Evolutionary conservation across 2,888 invertebrate species (phyloP).

Genomic region (Xestobium rufovillosum): DNA sequence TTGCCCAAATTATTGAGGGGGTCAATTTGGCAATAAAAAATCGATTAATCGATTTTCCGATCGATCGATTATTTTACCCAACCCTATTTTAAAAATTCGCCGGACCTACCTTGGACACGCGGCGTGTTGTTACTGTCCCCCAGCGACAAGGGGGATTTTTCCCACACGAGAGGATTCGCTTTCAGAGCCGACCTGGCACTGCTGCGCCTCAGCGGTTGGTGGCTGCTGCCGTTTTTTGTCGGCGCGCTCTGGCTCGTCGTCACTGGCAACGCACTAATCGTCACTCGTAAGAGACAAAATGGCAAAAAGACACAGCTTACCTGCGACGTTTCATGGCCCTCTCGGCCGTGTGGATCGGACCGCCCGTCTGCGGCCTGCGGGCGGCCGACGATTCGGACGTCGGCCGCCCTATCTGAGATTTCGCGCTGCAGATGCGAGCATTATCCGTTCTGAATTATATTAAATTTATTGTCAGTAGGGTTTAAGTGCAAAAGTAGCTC

Average conservation of each 20-base stretch:
- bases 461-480: no score
- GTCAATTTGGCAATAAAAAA: no score
- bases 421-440: not conserved
- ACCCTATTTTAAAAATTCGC: no score
- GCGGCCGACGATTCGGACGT: constrained; percentile 20
- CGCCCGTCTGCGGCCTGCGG: constrained; percentile 24
- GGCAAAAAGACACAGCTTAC: constrained; percentile 20
- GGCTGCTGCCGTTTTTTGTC: constrained; percentile 16
- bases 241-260: constrained; percentile 23
- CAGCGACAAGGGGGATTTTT: constrained; percentile 17
- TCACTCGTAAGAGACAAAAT: constrained; percentile 40
- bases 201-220: not conserved
- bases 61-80: no score
- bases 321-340: constrained; percentile 16
- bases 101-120: no score
- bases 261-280: constrained; percentile 41
- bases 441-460: no score
- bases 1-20: no score
- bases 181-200: constrained; percentile 9
- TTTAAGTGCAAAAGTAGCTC: no score
- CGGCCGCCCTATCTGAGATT: not conserved
- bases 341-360: constrained; percentile 23
- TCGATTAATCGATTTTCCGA: no score
- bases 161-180: constrained; percentile 14
- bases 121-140: constrained; percentile 18